Percentiles rank a stretch among this genome's conserved stretches.
phyloP scores from a whole-genome alignment of 2,888 invertebrate species.

The Koerneria pararmatus region DNA sequence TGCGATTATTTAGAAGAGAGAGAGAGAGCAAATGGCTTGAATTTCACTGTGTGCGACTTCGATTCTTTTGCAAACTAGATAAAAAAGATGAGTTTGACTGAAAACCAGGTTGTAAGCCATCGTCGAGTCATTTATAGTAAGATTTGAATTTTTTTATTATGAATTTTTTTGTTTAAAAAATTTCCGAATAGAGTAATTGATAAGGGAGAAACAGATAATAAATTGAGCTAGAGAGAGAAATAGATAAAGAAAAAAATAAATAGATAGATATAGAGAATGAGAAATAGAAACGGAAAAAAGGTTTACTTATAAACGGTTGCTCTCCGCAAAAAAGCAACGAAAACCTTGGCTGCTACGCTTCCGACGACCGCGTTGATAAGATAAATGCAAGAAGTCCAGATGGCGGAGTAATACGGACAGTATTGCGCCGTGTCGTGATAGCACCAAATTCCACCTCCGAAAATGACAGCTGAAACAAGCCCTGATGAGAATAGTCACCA shows the following conservation, averaged over 20 bases:
- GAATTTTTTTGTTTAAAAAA: too few species aligned
- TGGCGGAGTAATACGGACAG: conserved; percentile 58
- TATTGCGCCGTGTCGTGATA: conserved; percentile 52
- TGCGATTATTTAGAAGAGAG: too few species aligned
- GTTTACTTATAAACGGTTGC: not conserved
- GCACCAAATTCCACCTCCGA: conserved; percentile 56
- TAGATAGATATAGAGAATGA: not conserved
- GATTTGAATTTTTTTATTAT: too few species aligned
- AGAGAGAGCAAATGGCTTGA: too few species aligned
- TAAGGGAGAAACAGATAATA: not conserved
- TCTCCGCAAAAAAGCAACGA: not conserved
- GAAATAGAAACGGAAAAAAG: not conserved
- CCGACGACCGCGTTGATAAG: conserved; percentile 40
- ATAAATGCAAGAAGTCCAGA: conserved; percentile 54
- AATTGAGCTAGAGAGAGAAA: not conserved
- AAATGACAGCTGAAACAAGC: conserved; percentile 42
- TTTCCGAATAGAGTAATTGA: too few species aligned
- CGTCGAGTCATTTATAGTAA: too few species aligned
- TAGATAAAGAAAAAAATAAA: not conserved
- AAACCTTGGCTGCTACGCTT: conserved; percentile 21
- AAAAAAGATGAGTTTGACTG: too few species aligned
- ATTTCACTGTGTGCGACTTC: too few species aligned
- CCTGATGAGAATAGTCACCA: too few species aligned
- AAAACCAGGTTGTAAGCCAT: too few species aligned
- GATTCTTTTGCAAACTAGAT: too few species aligned